phyloP scores from a whole-genome alignment of 35 echinoderm and acorn worm species.

The Apostichopus japonicus region DNA sequence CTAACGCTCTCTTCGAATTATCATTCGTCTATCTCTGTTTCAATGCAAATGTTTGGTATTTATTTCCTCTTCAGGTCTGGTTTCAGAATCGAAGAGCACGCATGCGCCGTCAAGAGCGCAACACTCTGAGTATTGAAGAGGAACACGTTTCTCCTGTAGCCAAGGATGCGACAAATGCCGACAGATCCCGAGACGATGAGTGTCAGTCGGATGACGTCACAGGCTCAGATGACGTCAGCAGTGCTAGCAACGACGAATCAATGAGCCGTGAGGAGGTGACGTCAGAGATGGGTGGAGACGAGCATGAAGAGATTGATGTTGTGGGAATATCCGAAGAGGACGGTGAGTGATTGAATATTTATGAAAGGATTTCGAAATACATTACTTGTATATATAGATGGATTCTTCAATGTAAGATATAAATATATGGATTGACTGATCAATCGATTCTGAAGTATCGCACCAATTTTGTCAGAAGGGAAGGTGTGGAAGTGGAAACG shows the following conservation, averaged over 20 bases:
- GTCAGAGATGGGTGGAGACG: neutral
- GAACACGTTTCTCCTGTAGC: neutral
- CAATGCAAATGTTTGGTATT: too few relatives aligned
- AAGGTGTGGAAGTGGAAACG: too few relatives aligned
- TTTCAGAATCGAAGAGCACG: conserved; percentile 90
- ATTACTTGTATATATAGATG: too few relatives aligned
- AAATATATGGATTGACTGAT: too few relatives aligned
- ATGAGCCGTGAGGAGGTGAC: neutral
- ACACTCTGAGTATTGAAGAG: neutral
- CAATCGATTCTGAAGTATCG: too few relatives aligned
- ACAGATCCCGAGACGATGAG: neutral
- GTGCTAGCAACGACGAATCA: neutral
- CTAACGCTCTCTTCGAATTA: too few relatives aligned
- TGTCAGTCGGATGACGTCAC: conserved; percentile 52
- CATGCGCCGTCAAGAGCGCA: conserved; percentile 61
- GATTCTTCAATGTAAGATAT: too few relatives aligned
- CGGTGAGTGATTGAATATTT: neutral
- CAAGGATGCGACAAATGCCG: neutral
- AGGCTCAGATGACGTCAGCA: conserved; percentile 18
- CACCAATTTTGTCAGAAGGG: too few relatives aligned
- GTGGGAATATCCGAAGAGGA: conserved; percentile 4
- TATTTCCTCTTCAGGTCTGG: conserved; percentile 71
- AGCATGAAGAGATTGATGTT: conserved; percentile 46
- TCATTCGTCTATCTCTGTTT: too few relatives aligned
- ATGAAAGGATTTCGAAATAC: too few relatives aligned